Base-by-base conservation (phyloP, 2,888 invertebrate species). In the Tiliacea citrago region DNA sequence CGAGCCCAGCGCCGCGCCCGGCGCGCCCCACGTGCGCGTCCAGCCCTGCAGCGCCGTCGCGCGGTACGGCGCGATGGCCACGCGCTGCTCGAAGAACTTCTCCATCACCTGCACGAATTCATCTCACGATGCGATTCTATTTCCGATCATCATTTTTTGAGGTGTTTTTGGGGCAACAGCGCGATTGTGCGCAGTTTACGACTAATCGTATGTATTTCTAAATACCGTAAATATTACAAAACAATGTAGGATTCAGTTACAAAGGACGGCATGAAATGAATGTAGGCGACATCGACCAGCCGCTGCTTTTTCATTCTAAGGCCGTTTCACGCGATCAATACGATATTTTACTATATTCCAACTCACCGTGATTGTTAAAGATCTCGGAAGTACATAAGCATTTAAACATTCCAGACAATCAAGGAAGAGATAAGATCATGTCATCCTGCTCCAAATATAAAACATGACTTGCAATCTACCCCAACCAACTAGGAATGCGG, bases 71-170 rank as follows among this genome's bases (percentile, higher is more conserved):
- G 99, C 98, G 29, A 98, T 97, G 13, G 98, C 98, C 53, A 99
- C 99, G 92, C 98, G 97, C 39, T 97, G 97, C 92, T 99, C 99
- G 95, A 99, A 99, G 96, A 99, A 99, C 91, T 98, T 98, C 94
- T 99, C 99, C 91, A 99, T 97, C 72, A 98, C 97, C 97, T 98
- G 94, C 12, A 12, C 8, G 13, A n/a, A 45, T 12, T 13, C 18
- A 10, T 51, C 16, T 24, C 16, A 42, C 29, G 5, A 21, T 29
- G 4, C 18, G 0, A 24, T 39, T 29, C 13, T 6, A 47, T 24
- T 13, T 55, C 4, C 8, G 0, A 8, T n/a, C 45, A 6, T 39
- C 5, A 4, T 18, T 18, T n/a, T 21, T n/a, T 29, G 9, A 5
- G 1, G 47, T 47, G 10, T 35, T 58, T 51, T 21, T 24, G 6